phyloP scores from a whole-genome alignment of 2,888 invertebrate genomes.

The Noctua janthe region DNA sequence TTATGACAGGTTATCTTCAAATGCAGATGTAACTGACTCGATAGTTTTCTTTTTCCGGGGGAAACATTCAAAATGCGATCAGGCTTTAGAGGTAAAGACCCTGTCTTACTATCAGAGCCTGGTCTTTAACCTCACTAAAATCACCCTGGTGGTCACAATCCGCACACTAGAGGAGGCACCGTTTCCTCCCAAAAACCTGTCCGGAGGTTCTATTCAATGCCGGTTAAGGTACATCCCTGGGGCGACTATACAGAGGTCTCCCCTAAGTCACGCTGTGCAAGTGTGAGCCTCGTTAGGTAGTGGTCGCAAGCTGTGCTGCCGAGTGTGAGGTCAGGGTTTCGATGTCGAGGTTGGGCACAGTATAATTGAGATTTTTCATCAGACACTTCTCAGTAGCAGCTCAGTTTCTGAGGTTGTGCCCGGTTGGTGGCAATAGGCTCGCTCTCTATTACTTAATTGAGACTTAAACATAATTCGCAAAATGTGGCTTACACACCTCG shows the following conservation, averaged over 20 bases:
- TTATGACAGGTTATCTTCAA: background rate
- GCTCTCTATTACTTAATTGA: background rate
- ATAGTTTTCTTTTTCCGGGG: too few species aligned
- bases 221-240: too few species aligned
- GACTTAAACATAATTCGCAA: background rate
- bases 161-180: too few species aligned
- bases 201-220: too few species aligned
- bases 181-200: too few species aligned
- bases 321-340: background rate
- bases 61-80: too few species aligned
- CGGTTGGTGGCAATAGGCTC: background rate
- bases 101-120: too few species aligned
- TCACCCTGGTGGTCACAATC: too few species aligned
- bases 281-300: background rate
- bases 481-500: background rate
- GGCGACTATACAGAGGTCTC: too few species aligned
- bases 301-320: background rate
- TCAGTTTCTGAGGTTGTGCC: fast-evolving
- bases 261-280: too few species aligned
- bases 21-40: background rate
- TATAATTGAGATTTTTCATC: background rate
- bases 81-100: too few species aligned
- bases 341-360: background rate
- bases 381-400: background rate
- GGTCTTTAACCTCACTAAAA: too few species aligned